A percentile compares a stretch with the other conserved stretches of the same genome.
These are phyloP conservation scores for Archips xylosteana DNA, from an alignment of 2,888 invertebrate genomes.

Conservation along the genomic window DNA sequence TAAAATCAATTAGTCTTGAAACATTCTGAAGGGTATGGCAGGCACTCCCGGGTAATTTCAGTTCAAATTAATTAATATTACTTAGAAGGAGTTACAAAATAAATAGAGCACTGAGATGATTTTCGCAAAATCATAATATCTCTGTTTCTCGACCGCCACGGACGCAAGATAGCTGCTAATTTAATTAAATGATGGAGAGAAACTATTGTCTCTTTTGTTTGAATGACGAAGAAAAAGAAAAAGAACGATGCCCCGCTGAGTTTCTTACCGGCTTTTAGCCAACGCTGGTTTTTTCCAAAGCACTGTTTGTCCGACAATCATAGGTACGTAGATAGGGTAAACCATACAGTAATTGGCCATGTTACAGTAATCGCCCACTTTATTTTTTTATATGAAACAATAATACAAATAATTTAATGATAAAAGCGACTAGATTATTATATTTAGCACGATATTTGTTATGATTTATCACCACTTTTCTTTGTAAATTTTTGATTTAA, in stretches of 20 bases:
- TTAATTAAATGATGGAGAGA: neutral
- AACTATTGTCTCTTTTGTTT: neutral
- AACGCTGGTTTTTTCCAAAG: too few species aligned
- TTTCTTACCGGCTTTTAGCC: too few species aligned
- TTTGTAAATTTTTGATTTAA: too few species aligned
- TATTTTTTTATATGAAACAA: too few species aligned
- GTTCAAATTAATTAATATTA: conserved; percentile 36
- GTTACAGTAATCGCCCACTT: too few species aligned
- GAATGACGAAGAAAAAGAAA: neutral
- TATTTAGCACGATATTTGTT: too few species aligned
- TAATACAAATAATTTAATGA: too few species aligned
- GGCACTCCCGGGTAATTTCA: conserved; percentile 31
- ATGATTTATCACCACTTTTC: too few species aligned
- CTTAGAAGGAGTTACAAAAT: conserved; percentile 19
- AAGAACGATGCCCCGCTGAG: neutral
- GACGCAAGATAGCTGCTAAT: neutral
- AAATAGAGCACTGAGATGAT: conserved; percentile 17
- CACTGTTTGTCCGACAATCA: too few species aligned
- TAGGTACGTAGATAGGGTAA: too few species aligned
- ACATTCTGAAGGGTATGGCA: conserved; percentile 13
- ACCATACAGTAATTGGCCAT: too few species aligned
- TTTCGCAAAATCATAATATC: conserved; percentile 13
- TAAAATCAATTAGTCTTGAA: conserved; percentile 32
- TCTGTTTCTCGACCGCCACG: neutral
- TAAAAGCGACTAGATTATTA: too few species aligned